A percentile compares a stretch with the other conserved stretches of the same genome.
Conservation (phyloP, 2,113 vertebrate species). For the Podilymbus podiceps region DNA sequence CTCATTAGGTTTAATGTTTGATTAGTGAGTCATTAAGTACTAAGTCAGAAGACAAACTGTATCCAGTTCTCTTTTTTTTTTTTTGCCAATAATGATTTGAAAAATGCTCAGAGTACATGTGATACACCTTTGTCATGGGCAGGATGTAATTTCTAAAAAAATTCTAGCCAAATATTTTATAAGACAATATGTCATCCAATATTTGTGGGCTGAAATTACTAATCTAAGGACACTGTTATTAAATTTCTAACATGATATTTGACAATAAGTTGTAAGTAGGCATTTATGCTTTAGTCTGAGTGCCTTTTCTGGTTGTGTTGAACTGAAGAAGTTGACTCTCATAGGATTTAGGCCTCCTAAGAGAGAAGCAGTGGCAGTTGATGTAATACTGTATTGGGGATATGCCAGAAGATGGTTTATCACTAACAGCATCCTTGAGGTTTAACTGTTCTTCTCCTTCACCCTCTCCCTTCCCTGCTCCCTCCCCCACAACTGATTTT, state of each 20-base stretch:
- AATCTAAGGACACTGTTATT: not conserved
- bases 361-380: not conserved
- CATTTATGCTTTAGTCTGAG: not conserved
- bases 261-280: not conserved
- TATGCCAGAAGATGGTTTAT: not conserved
- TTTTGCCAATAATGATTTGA: not conserved
- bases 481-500: fast-evolving
- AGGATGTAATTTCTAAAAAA: not conserved
- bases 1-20: not conserved
- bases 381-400: not conserved
- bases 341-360: not conserved
- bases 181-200: not conserved
- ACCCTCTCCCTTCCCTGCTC: not conserved
- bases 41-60: not conserved
- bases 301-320: not conserved
- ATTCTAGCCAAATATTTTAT: not conserved
- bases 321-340: not conserved
- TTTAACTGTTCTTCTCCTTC: not conserved
- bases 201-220: not conserved
- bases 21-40: not conserved
- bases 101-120: not conserved
- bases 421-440: not conserved
- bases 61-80: not conserved
- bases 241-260: not conserved
- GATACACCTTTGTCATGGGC: not conserved